Evolutionary conservation across 2,797 vertebrate genomes (phyloP).

Genomic region (Carapus acus): DNA sequence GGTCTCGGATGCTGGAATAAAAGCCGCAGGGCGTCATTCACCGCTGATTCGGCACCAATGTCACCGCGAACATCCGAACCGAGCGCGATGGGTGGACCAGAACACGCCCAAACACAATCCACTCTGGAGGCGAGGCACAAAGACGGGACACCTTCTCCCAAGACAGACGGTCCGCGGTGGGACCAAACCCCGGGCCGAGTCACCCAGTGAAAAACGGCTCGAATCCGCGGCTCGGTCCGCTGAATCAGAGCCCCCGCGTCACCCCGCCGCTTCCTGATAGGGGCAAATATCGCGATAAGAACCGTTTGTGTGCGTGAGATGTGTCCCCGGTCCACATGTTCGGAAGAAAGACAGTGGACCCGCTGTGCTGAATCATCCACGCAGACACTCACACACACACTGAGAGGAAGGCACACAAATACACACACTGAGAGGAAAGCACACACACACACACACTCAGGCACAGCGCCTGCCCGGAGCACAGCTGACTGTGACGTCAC

Average conservation of each 20-base stretch:
- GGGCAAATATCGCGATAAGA: neutral
- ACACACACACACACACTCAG: neutral
- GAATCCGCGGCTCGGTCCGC: neutral
- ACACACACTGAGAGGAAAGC: constrained; percentile 1
- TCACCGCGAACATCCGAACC: neutral
- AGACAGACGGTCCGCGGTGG: neutral
- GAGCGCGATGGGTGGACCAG: fast-evolving
- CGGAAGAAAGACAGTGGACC: neutral
- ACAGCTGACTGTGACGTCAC: constrained; percentile 58
- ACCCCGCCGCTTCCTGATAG: fast-evolving
- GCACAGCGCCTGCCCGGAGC: constrained; percentile 12
- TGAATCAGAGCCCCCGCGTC: no score
- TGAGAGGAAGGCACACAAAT: neutral
- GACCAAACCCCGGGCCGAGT: constrained; percentile 16
- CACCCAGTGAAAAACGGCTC: neutral
- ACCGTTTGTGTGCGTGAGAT: neutral
- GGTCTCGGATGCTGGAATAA: fast-evolving
- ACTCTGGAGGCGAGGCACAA: neutral
- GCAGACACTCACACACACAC: constrained; percentile 17
- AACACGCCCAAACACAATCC: constrained; percentile 6
- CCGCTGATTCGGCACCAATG: neutral
- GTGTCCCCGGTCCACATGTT: constrained; percentile 3
- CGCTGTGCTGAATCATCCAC: constrained; percentile 54
- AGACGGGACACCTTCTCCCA: constrained; percentile 5
- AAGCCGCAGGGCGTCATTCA: neutral